Evolutionary conservation across 1,140 invertebrate genomes (phyloP).

Genomic region (Lasioglossum baleicum): DNA sequence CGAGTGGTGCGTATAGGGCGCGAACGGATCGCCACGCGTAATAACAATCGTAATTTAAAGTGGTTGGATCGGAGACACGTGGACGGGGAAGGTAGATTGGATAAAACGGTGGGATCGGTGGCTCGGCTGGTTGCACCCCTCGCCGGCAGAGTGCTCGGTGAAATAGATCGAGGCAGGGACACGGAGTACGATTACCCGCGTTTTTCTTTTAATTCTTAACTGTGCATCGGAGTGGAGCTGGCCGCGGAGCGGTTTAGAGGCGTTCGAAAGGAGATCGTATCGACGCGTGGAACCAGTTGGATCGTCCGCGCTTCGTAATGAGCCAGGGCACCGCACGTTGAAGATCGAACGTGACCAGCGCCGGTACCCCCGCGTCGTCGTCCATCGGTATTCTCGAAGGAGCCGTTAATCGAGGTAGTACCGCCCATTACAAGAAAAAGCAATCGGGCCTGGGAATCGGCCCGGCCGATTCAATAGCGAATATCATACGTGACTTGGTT

Average conservation of each 20-base stretch:
- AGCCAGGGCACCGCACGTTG: constrained; percentile 31
- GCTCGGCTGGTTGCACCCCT: no score
- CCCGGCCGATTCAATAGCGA: constrained; percentile 20
- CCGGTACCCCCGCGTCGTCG: constrained; percentile 13
- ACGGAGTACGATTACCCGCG: no score
- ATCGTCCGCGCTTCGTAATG: constrained; percentile 41
- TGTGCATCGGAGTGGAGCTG: no score
- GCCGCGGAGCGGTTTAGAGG: neutral
- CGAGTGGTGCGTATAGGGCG: no score
- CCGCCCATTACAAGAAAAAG: constrained; percentile 36
- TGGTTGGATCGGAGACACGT: no score
- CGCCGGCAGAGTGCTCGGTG: no score
- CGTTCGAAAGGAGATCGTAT: constrained; percentile 27
- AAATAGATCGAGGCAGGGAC: no score
- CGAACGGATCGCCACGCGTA: no score
- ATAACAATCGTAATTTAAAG: no score
- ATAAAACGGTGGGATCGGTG: no score
- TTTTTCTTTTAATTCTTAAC: no score
- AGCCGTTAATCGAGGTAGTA: constrained; percentile 50
- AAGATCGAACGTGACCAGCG: constrained; percentile 52
- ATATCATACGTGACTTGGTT: constrained; percentile 21
- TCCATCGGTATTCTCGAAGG: constrained; percentile 33
- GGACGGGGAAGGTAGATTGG: no score
- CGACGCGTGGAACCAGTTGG: constrained; percentile 19
- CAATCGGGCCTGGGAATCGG: constrained; percentile 9